Percentiles rank a stretch among this genome's conserved stretches.
phyloP scores from a whole-genome alignment of 2,113 vertebrate species.

The Verasper variegatus region DNA sequence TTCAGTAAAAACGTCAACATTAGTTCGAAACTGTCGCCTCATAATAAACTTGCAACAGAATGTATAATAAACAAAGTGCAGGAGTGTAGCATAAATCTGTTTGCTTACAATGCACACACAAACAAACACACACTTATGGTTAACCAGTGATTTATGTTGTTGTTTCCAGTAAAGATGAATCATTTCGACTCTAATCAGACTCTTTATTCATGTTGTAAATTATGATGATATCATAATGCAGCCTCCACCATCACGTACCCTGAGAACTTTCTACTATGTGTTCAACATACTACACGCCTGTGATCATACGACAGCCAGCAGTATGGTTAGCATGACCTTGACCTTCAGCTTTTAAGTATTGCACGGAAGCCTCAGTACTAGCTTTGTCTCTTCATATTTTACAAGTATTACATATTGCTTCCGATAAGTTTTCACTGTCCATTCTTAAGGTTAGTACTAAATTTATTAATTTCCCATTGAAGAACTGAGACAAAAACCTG shows the following conservation, averaged over 20 bases:
- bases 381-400: background rate
- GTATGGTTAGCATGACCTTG: background rate
- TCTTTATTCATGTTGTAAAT: conserved; percentile 14
- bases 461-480: no score
- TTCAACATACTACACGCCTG: background rate
- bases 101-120: background rate
- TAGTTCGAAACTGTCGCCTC: background rate
- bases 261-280: no score
- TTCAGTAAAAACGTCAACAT: conserved; percentile 19
- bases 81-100: conserved; percentile 15
- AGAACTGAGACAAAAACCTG: no score
- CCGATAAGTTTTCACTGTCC: background rate
- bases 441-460: no score
- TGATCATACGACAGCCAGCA: background rate
- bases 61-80: background rate
- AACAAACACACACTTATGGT: background rate
- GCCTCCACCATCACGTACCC: no score
- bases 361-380: background rate
- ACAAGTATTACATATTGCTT: background rate
- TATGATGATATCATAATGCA: background rate
- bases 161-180: no score
- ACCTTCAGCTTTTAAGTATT: background rate
- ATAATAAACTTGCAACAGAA: conserved; percentile 20
- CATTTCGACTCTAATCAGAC: no score
- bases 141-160: no score